Evolutionary conservation across 2,797 vertebrate genomes (phyloP), one percentile per base, ranked within the genome.

Genomic region (Crocidura indochinensis): DNA sequence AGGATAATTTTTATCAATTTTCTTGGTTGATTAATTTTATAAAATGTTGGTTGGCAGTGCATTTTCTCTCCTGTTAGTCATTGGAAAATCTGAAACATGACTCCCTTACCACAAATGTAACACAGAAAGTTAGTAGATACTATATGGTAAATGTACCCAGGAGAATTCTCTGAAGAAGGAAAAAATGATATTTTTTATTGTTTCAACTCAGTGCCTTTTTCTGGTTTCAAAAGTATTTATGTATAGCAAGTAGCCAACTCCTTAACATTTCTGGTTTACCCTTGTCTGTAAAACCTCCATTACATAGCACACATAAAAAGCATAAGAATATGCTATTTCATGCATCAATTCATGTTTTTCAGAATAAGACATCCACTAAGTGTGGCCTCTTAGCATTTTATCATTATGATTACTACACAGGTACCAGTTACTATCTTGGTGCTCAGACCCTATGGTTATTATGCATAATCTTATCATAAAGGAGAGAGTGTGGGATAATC

Each of bases 1-100:
- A 84, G 31, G 10, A 76, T 17, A 69, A 10, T 78, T 93, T 93
- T 88, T 74, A 56, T 77, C 91, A 46, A 75, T 86, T 90, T 90
- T 38, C 24, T 12, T 53, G 64, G 62, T 53, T 92, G 76, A 84
- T 83, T 88, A 85, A 84, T 71, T 93, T 92, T 56, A 77, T 31
- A 15, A 10, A 74, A 17, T 89, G 60, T 38, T 88, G n/a, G 1
- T 77, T 80, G 26, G 22, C 83, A 84, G 68, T 51, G 47, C 92
- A 64, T 77, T 93, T 92, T 92, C 67, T 51, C 24, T 74, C 56
- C 68, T 26, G 77, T 68, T 29, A 77, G 17, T 85, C 79, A 49
- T 77, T 22, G 51, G 14, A 91, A 83, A 90, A 65, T n/a, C 44
- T 91, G 24, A 80, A 84, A 80, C 80, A 71, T 6, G 75, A 27